A percentile compares a stretch with the other conserved stretches of the same genome.
These are phyloP conservation scores for Solenopsis invicta DNA, from an alignment of 1,140 invertebrate genomes.

Conservation along the genomic window DNA sequence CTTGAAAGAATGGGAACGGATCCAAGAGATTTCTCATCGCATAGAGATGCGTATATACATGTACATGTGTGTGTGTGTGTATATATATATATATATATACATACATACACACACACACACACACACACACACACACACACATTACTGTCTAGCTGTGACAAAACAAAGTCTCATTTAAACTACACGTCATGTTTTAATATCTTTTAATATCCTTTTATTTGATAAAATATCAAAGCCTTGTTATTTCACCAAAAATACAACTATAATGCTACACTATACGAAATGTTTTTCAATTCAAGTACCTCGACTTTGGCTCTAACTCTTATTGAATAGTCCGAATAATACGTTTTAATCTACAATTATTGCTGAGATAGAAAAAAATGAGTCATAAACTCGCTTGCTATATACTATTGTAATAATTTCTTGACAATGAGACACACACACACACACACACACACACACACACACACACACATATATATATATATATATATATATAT, in stretches of 20 bases:
- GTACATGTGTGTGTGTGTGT: too few relatives aligned
- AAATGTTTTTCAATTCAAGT: neutral
- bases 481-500: too few relatives aligned
- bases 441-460: too few relatives aligned
- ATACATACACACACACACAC: too few relatives aligned
- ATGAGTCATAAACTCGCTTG: neutral
- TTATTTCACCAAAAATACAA: neutral
- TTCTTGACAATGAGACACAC: neutral
- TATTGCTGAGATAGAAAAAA: neutral
- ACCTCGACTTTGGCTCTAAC: neutral
- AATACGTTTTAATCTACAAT: neutral
- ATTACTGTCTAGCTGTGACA: neutral
- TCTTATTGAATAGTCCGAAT: neutral
- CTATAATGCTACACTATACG: too few relatives aligned
- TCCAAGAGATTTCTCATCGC: conserved; percentile 54
- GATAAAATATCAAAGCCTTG: neutral
- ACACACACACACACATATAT: too few relatives aligned
- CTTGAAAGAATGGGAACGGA: conserved; percentile 23
- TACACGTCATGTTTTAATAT: neutral
- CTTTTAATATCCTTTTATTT: neutral
- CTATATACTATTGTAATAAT: too few relatives aligned
- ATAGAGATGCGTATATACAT: neutral
- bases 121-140: too few relatives aligned
- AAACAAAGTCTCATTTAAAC: neutral
- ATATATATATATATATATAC: too few relatives aligned